Conservation (phyloP, 2,797 vertebrate genomes). For the Halcyon badia region DNA sequence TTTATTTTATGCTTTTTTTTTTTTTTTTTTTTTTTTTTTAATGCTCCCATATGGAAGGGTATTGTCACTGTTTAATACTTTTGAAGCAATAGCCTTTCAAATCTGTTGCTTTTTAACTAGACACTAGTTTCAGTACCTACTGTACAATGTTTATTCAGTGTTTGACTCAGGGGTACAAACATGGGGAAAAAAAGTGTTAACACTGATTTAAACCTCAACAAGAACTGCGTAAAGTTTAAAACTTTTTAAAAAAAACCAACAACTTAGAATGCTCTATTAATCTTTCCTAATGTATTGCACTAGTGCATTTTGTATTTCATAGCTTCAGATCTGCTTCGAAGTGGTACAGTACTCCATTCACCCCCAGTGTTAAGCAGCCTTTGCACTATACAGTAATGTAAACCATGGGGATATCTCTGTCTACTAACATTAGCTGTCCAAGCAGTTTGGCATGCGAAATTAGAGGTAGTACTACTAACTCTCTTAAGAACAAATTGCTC, state of each 20-base stretch:
- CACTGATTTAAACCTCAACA: slow-evolving; percentile 76
- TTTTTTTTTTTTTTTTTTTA: background rate
- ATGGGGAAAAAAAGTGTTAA: slow-evolving; percentile 69
- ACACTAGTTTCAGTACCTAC: slow-evolving; percentile 76
- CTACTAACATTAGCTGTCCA: background rate
- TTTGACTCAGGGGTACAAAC: slow-evolving; percentile 83
- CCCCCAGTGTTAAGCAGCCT: background rate
- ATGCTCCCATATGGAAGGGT: background rate
- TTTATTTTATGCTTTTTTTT: background rate
- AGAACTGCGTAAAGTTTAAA: slow-evolving; percentile 50
- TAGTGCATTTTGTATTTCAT: slow-evolving; percentile 57
- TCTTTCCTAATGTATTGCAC: slow-evolving; percentile 53
- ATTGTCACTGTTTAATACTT: slow-evolving; percentile 44
- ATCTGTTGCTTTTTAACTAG: slow-evolving; percentile 60
- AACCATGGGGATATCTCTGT: slow-evolving; percentile 19
- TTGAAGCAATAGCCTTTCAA: slow-evolving; percentile 23
- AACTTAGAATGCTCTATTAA: background rate
- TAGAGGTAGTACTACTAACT: background rate
- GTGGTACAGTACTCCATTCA: slow-evolving; percentile 7
- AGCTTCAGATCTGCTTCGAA: slow-evolving; percentile 16
- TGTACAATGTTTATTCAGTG: slow-evolving; percentile 75
- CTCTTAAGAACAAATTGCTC: background rate
- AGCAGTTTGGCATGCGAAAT: background rate
- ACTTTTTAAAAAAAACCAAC: background rate
- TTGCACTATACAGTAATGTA: slow-evolving; percentile 20